Evolutionary conservation across 1,140 invertebrate species (phyloP).

Genomic region (Dreissena polymorpha): DNA sequence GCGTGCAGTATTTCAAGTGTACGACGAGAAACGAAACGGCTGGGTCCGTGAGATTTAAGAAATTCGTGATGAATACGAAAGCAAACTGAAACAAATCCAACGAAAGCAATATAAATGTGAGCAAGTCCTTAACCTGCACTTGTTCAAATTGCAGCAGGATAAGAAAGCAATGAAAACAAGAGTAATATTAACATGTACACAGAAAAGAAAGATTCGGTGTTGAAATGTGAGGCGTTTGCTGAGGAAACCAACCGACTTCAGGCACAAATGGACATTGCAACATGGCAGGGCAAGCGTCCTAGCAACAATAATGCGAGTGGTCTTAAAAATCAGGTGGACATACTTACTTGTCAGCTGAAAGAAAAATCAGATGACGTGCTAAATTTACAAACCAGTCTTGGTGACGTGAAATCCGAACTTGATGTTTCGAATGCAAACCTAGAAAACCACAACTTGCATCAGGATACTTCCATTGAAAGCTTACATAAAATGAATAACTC

Average conservation of each 20-base stretch:
- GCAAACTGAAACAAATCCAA: no score
- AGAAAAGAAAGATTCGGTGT: constrained; percentile 65
- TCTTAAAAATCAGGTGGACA: constrained; percentile 89
- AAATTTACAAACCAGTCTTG: constrained; percentile 81
- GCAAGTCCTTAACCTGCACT: constrained; percentile 87
- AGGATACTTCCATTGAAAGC: constrained; percentile 57
- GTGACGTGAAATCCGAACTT: constrained; percentile 77
- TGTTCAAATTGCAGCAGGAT: constrained; percentile 86
- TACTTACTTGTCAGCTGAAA: constrained; percentile 83
- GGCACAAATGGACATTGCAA: constrained; percentile 86
- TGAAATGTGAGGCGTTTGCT: constrained; percentile 62
- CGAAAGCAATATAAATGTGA: constrained; percentile 84
- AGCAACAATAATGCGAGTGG: constrained; percentile 81
- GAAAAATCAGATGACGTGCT: constrained; percentile 68
- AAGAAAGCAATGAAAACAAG: constrained; percentile 83
- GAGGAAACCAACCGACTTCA: constrained; percentile 83
- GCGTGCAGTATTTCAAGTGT: constrained; percentile 86
- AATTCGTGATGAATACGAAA: constrained; percentile 82
- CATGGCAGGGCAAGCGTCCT: constrained; percentile 82
- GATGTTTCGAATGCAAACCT: constrained; percentile 78
- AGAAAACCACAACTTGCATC: constrained; percentile 10
- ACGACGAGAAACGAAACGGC: constrained; percentile 83
- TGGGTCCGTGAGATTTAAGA: constrained; percentile 79
- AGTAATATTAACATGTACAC: constrained; percentile 80
- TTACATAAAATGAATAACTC: constrained; percentile 55